These are phyloP conservation scores for Proteles cristata DNA, from an alignment of 2,113 vertebrate genomes.

Conservation along the genomic window DNA sequence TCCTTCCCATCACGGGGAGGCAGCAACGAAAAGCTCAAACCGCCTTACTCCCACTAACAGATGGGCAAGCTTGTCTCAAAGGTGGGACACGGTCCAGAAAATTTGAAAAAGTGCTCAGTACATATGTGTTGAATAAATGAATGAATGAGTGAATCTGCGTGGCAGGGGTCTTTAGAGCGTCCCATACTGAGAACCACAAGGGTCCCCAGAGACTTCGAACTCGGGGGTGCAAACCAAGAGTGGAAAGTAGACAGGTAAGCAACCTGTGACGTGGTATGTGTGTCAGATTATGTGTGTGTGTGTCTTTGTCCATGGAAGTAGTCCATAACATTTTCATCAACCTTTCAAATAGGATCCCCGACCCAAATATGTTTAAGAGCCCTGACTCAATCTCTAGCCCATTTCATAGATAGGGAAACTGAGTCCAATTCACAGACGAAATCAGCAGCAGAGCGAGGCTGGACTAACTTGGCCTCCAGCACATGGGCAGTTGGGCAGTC, in stretches of 20 bases:
- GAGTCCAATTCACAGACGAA: not conserved
- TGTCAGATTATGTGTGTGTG: not conserved
- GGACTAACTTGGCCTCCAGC: not conserved
- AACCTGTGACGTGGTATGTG: rapidly evolving
- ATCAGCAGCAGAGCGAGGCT: not conserved
- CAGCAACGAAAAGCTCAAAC: not conserved
- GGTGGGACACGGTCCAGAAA: not conserved
- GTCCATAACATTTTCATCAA: not conserved
- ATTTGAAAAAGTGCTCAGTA: not conserved
- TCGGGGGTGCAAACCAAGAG: not conserved
- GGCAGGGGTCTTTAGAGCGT: not conserved
- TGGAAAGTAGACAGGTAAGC: not conserved
- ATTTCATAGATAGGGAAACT: not conserved
- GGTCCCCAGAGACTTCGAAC: not conserved
- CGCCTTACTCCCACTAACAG: not conserved
- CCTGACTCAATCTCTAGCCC: not conserved
- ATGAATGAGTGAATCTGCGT: not conserved
- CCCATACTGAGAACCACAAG: not conserved
- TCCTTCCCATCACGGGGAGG: not conserved
- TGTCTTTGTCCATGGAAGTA: not conserved
- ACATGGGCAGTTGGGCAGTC: not conserved
- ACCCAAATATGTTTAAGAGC: not conserved
- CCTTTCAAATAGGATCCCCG: not conserved
- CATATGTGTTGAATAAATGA: not conserved
- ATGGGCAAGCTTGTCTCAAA: not conserved